Conservation (phyloP, 2,113 vertebrate species). For the Phyllostomus discolor region DNA sequence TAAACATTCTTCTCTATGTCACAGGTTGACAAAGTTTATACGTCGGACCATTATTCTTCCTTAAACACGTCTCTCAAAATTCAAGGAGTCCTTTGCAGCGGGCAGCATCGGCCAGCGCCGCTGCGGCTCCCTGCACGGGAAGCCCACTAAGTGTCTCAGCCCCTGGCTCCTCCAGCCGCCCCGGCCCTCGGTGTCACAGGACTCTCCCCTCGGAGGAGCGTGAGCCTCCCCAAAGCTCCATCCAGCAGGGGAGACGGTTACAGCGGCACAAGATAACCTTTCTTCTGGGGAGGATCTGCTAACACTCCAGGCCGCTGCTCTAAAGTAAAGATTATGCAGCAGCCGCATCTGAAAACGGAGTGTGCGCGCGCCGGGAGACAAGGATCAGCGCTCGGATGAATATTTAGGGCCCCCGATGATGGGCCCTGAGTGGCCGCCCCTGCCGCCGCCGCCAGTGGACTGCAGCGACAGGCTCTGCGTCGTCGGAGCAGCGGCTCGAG, state of each 20-base stretch:
- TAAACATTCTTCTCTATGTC: background rate
- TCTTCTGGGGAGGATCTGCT: background rate
- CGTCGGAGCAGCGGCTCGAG: conserved; percentile 55
- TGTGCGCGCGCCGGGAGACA: conserved; percentile 10
- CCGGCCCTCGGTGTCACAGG: background rate
- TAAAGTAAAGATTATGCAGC: conserved; percentile 46
- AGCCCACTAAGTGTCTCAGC: fast-evolving
- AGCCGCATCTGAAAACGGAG: conserved; percentile 44
- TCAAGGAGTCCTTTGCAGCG: background rate
- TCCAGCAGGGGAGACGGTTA: background rate
- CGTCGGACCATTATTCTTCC: background rate
- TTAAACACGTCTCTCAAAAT: background rate
- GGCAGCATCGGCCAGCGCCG: background rate
- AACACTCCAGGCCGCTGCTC: background rate
- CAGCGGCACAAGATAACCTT: background rate
- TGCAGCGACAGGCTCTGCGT: conserved; percentile 68
- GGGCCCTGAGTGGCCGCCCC: conserved; percentile 53
- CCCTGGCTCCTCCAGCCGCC: background rate
- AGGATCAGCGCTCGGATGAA: conserved; percentile 46
- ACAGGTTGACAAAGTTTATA: background rate
- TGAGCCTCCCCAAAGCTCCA: background rate
- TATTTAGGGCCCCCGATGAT: conserved; percentile 62
- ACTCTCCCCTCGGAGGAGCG: background rate
- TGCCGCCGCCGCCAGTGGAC: conserved; percentile 71
- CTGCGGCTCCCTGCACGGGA: no score